A percentile compares a stretch with the other conserved stretches of the same genome.
phyloP scores from a whole-genome alignment of 2,113 vertebrate genomes.

The Cyphomyrus plagiostoma region DNA sequence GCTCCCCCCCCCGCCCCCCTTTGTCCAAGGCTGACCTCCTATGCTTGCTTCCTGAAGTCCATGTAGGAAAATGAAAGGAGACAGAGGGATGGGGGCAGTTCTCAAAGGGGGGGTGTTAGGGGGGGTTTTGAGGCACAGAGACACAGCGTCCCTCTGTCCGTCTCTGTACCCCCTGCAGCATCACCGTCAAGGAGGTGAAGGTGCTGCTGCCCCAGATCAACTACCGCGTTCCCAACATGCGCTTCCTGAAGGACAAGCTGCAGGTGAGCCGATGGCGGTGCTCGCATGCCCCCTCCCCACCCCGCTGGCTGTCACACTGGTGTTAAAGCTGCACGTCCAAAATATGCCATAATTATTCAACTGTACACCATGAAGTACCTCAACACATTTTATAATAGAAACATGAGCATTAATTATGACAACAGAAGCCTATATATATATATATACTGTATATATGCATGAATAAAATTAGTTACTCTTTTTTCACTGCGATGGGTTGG shows the following conservation, averaged over 20 bases:
- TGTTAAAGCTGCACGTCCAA: too few species aligned
- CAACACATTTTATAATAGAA: background rate
- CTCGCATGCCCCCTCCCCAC: background rate
- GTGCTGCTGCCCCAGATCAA: slow-evolving; percentile 74
- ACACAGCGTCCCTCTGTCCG: background rate
- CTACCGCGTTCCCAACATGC: slow-evolving; percentile 76
- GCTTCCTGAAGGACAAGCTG: slow-evolving; percentile 75
- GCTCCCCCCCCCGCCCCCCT: background rate
- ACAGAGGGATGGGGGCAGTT: background rate
- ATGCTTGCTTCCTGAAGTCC: background rate
- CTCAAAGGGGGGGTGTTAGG: background rate
- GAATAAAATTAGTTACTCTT: background rate
- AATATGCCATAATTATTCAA: background rate
- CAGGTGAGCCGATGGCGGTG: slow-evolving; percentile 49
- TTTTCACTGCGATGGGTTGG: background rate
- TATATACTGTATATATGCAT: background rate
- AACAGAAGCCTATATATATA: background rate
- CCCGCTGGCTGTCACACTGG: background rate
- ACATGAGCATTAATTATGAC: background rate
- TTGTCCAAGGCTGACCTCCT: background rate
- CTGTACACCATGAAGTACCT: background rate
- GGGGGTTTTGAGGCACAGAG: background rate
- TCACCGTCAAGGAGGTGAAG: slow-evolving; percentile 78
- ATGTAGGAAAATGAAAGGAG: background rate
- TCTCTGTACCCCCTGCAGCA: slow-evolving; percentile 43